Conservation (phyloP, 1,140 invertebrate genomes). For the Aradophagus sp. region DNA sequence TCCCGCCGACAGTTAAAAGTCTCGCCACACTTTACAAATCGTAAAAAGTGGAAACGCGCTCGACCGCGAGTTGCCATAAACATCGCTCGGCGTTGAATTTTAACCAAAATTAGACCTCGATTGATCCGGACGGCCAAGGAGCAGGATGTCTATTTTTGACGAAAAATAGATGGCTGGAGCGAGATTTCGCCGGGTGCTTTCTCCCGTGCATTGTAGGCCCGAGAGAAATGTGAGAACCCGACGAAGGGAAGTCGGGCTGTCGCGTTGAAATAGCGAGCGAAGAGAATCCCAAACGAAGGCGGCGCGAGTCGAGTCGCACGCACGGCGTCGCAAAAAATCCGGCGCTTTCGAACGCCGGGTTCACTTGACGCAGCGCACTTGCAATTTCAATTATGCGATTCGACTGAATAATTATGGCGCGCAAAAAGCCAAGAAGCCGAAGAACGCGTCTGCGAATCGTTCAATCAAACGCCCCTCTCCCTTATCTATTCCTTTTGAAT, state of each 20-base stretch:
- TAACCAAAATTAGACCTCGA: too few species aligned
- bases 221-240: constrained; percentile 30
- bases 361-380: constrained; percentile 32
- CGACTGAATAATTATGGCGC: background rate
- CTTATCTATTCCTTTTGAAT: too few species aligned
- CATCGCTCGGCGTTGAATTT: too few species aligned
- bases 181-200: constrained; percentile 21
- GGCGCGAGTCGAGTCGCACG: constrained; percentile 18
- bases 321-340: constrained; percentile 21
- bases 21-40: too few species aligned
- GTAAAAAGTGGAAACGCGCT: too few species aligned
- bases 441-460: too few species aligned
- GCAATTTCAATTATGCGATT: constrained; percentile 22
- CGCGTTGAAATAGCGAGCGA: constrained; percentile 18
- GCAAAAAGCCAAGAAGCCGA: too few species aligned
- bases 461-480: too few species aligned
- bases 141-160: too few species aligned
- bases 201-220: constrained; percentile 10
- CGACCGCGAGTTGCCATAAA: too few species aligned
- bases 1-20: too few species aligned
- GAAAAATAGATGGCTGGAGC: constrained; percentile 6
- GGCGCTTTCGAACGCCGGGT: constrained; percentile 19
- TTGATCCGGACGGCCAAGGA: too few species aligned
- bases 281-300: constrained; percentile 10
- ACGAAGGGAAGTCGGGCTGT: constrained; percentile 14